Base-by-base conservation (phyloP, 2,888 invertebrate genomes). In the Kuschelorhynchus macadamiae region DNA sequence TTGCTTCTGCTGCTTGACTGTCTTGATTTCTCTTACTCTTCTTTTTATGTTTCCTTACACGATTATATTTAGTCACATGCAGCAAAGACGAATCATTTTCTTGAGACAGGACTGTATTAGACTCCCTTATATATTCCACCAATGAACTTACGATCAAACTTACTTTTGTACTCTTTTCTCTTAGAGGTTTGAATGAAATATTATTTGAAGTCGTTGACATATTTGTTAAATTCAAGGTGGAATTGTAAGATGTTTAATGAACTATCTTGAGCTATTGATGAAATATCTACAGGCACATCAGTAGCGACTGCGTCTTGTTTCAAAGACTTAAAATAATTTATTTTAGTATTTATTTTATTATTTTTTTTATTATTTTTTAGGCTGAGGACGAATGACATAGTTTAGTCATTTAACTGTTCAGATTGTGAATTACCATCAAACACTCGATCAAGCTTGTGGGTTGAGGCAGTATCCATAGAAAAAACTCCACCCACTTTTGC, bases 41-140 rank as follows among this genome's bases (percentile, higher is more conserved):
- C 12, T 32, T 61, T 14, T 18, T 53, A 18, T 18, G 41, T 20
- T 62, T 52, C 14, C 62, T 21, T 16, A 33, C 32, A 17, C 62
- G 3, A 44, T 52, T 62, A 4, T 49, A 18, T 21, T 60, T 60
- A 7, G 60, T 60, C n/a, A 60, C 41, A 46, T 33, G 49, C 12
- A 39, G 60, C 12, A 14, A n/a, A 5, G 60, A 60, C 0, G 36
- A 11, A 20, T 60, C 60, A 8, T 16, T 60, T 39, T 60, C 60
- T 0, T 49, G 39, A 7, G 60, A 60, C 25, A 60, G 9, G 11
- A 47, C 39, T n/a, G 60, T 39, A 41, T 60, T 49, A n/a, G 60
- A 49, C 32, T 60, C 60, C n/a, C 57, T 41, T 49, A 60, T 9
- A 14, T 21, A 49, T 25, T 25, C 60, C 18, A 60, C 0, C 17